Conservation (phyloP, 2,113 vertebrate species). For the Caranx melampygus region DNA sequence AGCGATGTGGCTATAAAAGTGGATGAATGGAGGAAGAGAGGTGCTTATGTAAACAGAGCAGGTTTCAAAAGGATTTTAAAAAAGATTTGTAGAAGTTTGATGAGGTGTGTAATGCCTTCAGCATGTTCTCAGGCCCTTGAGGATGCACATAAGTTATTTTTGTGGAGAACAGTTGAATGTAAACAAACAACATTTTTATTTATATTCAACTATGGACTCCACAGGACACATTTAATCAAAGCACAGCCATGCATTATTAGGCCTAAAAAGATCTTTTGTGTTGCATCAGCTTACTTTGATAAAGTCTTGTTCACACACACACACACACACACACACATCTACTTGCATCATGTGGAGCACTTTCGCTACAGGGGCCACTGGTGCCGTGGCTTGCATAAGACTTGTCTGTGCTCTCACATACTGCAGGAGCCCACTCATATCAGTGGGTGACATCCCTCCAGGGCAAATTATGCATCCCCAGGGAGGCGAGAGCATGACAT, state of each 20-base stretch:
- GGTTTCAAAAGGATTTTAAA: constrained; percentile 10
- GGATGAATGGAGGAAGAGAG: neutral
- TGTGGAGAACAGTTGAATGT: constrained; percentile 15
- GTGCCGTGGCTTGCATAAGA: constrained; percentile 53
- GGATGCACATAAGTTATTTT: constrained; percentile 43
- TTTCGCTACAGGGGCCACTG: constrained; percentile 32
- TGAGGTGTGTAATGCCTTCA: constrained; percentile 41
- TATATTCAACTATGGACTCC: constrained; percentile 23
- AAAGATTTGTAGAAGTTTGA: constrained; percentile 44
- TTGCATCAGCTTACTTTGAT: constrained; percentile 25
- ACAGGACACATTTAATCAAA: constrained; percentile 56
- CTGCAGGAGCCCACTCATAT: constrained; percentile 62
- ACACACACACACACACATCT: constrained; percentile 8
- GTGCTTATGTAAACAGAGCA: constrained; percentile 25
- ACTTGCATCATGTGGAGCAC: constrained; percentile 39
- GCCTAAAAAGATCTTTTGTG: neutral
- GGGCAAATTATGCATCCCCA: constrained; percentile 57
- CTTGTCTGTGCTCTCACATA: constrained; percentile 39
- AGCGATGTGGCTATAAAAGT: constrained; percentile 6
- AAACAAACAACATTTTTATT: constrained; percentile 48
- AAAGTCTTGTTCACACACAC: constrained; percentile 14
- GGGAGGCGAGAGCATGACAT: constrained; percentile 61
- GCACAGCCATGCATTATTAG: constrained; percentile 48
- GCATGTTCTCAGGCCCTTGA: constrained; percentile 45
- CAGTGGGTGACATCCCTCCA: constrained; percentile 70